Percentiles rank a stretch among this genome's conserved stretches.
These are phyloP conservation scores for Drosophila lacertosa DNA, from an alignment of 1,140 invertebrate genomes.

Conservation along the genomic window DNA sequence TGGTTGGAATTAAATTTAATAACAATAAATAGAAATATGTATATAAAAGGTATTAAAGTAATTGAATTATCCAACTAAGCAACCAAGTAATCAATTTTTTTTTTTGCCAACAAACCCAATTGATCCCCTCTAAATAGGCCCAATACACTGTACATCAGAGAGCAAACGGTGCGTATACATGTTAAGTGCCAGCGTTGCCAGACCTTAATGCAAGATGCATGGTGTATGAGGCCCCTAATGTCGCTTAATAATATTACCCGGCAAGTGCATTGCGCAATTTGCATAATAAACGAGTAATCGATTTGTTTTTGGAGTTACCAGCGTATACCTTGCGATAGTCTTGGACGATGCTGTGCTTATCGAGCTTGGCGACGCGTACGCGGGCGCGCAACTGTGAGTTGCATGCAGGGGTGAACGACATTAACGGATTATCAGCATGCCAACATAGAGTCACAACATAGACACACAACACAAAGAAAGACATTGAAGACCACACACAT, in stretches of 20 bases:
- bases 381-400: constrained; percentile 60
- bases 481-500: constrained; percentile 23
- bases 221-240: constrained; percentile 7
- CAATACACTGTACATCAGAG: constrained; percentile 4
- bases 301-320: constrained; percentile 10
- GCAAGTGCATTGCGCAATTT: constrained; percentile 1
- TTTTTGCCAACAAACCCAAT: no score
- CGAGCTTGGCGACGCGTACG: constrained; percentile 57
- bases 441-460: constrained; percentile 17
- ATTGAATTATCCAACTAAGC: background rate
- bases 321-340: constrained; percentile 72
- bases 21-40: background rate
- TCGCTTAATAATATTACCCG: background rate
- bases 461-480: constrained; percentile 18
- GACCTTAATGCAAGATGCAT: background rate
- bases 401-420: constrained; percentile 11
- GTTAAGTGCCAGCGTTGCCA: background rate
- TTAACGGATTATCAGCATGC: constrained; percentile 43
- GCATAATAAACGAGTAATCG: background rate
- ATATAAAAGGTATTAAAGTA: background rate
- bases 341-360: constrained; percentile 59
- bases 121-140: background rate
- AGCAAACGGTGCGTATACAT: background rate
- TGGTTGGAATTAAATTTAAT: constrained; percentile 2
- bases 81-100: background rate